These are phyloP conservation scores for Bambusicola thoracicus DNA, from an alignment of 2,113 vertebrate genomes.

Conservation along the genomic window DNA sequence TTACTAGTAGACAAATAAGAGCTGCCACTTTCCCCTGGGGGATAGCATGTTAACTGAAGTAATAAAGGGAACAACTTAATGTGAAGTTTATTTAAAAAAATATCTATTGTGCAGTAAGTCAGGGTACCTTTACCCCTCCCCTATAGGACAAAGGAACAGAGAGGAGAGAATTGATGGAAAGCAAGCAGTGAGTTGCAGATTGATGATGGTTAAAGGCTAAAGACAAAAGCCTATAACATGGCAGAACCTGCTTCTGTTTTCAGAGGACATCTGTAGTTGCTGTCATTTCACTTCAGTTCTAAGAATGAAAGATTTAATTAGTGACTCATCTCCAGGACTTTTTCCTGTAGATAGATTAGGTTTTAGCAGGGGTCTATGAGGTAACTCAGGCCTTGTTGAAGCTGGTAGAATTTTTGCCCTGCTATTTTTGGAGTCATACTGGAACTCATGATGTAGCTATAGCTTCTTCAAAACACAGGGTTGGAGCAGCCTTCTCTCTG, in stretches of 20 bases:
- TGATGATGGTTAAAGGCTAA: not conserved
- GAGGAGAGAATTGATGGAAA: not conserved
- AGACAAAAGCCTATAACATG: not conserved
- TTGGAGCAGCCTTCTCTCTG: not conserved
- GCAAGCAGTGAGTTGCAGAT: not conserved
- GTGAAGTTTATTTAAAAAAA: not conserved
- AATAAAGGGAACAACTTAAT: not conserved
- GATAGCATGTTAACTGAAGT: not conserved
- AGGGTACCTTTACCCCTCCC: not conserved
- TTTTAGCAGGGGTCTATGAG: not conserved
- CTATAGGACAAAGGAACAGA: not conserved
- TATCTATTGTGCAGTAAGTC: too few relatives aligned
- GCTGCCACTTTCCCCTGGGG: conserved; percentile 44
- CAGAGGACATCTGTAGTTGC: not conserved
- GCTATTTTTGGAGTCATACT: not conserved
- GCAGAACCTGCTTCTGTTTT: too few relatives aligned
- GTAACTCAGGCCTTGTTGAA: not conserved
- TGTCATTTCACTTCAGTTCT: not conserved
- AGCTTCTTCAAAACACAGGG: not conserved
- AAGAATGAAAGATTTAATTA: conserved; percentile 17
- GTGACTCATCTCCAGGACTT: conserved; percentile 2
- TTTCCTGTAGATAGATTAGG: not conserved
- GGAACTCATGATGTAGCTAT: not conserved
- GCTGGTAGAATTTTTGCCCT: not conserved
- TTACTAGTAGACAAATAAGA: conserved; percentile 47